A percentile compares a stretch with the other conserved stretches of the same genome.
Conservation (phyloP, 2,888 invertebrate species). For the Mechanitis messenoides region DNA sequence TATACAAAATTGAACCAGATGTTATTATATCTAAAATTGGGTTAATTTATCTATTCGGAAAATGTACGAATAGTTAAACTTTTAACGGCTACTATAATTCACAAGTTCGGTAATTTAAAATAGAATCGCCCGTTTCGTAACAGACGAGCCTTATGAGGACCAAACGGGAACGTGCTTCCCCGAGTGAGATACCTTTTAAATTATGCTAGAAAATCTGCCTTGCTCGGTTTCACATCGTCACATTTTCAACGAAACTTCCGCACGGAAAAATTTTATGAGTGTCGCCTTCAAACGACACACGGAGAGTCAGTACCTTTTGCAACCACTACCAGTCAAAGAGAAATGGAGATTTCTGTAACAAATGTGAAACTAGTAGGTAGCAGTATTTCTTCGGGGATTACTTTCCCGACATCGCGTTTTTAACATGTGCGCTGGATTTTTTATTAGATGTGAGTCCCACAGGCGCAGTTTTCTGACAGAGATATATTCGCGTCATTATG, state of each 20-base stretch:
- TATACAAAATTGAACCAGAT: too few relatives aligned
- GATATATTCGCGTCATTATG: slow-evolving; percentile 46
- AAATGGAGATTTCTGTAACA: slow-evolving; percentile 75
- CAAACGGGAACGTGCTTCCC: slow-evolving; percentile 24
- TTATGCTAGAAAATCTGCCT: slow-evolving; percentile 45
- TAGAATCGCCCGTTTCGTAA: slow-evolving; percentile 19
- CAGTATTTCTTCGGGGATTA: slow-evolving; percentile 72
- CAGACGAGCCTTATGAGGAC: slow-evolving; percentile 20
- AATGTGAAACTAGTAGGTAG: slow-evolving; percentile 68
- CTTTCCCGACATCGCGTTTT: slow-evolving; percentile 65
- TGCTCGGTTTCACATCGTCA: slow-evolving; percentile 42
- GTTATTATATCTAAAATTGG: not conserved
- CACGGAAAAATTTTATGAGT: slow-evolving; percentile 71
- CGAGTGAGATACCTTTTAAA: slow-evolving; percentile 37
- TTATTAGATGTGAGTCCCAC: slow-evolving; percentile 63
- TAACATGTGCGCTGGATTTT: slow-evolving; percentile 64
- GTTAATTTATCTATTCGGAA: slow-evolving; percentile 4
- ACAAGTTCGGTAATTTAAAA: slow-evolving; percentile 23
- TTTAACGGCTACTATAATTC: slow-evolving; percentile 15
- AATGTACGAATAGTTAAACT: not conserved
- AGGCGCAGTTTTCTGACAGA: slow-evolving; percentile 62
- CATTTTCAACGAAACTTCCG: slow-evolving; percentile 58
- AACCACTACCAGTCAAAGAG: slow-evolving; percentile 72
- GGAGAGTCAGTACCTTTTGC: slow-evolving; percentile 63
- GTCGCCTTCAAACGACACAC: slow-evolving; percentile 63